Evolutionary conservation across 1,140 invertebrate species (phyloP).

Genomic region (Zaprionus taronus): DNA sequence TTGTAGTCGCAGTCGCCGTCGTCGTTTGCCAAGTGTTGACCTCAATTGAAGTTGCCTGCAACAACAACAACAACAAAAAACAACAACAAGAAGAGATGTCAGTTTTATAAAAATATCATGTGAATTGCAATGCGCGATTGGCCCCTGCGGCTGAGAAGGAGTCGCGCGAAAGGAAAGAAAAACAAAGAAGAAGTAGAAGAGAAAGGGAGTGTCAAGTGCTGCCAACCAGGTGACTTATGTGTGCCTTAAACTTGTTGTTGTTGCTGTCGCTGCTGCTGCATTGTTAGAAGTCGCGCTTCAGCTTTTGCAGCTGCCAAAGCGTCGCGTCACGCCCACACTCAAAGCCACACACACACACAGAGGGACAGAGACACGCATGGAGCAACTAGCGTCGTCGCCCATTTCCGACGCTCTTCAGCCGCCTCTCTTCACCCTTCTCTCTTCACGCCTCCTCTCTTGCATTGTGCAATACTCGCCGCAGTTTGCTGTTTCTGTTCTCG

Average conservation of each 20-base stretch:
- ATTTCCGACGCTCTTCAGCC: conserved; percentile 44
- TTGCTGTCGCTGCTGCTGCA: neutral
- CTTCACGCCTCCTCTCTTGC: conserved; percentile 3
- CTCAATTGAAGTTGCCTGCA: conserved; percentile 49
- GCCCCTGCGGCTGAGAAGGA: conserved; percentile 15
- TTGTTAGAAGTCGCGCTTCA: conserved; percentile 18
- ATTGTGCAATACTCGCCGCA: conserved; percentile 31
- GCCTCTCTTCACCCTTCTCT: neutral
- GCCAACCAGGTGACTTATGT: neutral
- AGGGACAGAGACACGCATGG: neutral
- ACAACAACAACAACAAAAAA: conserved; percentile 23
- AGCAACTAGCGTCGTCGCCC: conserved; percentile 35
- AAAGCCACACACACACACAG: conserved; percentile 7
- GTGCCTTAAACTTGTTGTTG: neutral
- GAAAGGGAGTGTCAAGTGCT: conserved; percentile 30
- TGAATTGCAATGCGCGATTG: conserved; percentile 32
- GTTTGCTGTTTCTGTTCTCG: conserved; percentile 13
- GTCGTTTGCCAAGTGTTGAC: conserved; percentile 45
- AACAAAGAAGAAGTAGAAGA: neutral
- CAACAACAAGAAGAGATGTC: conserved; percentile 18
- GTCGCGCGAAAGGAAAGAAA: neutral
- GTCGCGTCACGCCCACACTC: conserved; percentile 44
- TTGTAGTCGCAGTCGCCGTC: conserved; percentile 20
- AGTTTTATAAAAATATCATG: conserved; percentile 60
- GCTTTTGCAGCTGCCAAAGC: conserved; percentile 33